phyloP scores from a whole-genome alignment of 2,888 invertebrate genomes.

The Gnatocerus cornutus region DNA sequence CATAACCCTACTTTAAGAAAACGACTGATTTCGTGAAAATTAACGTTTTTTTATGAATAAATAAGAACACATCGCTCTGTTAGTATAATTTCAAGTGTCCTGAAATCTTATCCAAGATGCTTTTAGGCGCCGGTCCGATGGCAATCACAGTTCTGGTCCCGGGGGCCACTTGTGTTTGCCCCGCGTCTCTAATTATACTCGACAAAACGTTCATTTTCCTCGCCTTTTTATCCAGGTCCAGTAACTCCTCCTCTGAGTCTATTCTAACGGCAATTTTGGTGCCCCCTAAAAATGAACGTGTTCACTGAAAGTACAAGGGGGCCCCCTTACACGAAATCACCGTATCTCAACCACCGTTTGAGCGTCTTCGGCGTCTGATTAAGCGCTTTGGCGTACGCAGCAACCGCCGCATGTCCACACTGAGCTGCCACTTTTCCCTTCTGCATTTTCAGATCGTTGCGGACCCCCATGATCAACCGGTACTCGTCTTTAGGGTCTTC shows the following conservation, averaged over 20 bases:
- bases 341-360: slow-evolving; percentile 72
- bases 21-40: not conserved
- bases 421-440: slow-evolving; percentile 97
- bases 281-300: slow-evolving; percentile 79
- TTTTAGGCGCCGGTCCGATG: slow-evolving; percentile 91
- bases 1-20: not conserved
- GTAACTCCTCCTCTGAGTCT: slow-evolving; percentile 83
- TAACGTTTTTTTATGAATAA: slow-evolving; percentile 1
- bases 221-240: slow-evolving; percentile 81
- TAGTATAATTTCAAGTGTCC: slow-evolving; percentile 91
- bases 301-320: too few species aligned
- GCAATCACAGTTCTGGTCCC: slow-evolving; percentile 93
- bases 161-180: slow-evolving; percentile 92
- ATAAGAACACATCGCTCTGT: slow-evolving; percentile 56
- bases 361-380: slow-evolving; percentile 77
- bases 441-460: slow-evolving; percentile 94
- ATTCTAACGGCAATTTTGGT: slow-evolving; percentile 91
- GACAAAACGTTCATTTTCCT: slow-evolving; percentile 80
- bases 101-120: slow-evolving; percentile 85
- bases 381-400: slow-evolving; percentile 84
- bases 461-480: slow-evolving; percentile 89
- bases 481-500: slow-evolving; percentile 74
- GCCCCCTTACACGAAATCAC: slow-evolving; percentile 48
- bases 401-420: slow-evolving; percentile 95
- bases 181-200: slow-evolving; percentile 90